Evolutionary conservation across 2,888 invertebrate species (phyloP).

Genomic region (Tineola bisselliella): DNA sequence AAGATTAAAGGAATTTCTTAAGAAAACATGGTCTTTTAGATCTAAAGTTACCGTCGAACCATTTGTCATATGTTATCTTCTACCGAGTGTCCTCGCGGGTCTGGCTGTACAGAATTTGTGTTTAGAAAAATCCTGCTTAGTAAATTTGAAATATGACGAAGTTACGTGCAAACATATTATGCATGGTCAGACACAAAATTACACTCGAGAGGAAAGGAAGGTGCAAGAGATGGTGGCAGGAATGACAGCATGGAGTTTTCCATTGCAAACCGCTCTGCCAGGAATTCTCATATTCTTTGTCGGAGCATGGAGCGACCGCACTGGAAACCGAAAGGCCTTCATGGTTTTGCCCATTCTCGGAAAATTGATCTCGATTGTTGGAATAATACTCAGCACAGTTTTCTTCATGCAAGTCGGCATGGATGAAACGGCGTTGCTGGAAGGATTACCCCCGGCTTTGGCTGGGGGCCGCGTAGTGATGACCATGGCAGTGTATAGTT

Average conservation of each 20-base stretch:
- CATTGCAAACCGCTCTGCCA: constrained; percentile 67
- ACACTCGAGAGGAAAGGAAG: constrained; percentile 47
- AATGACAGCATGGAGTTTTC: constrained; percentile 68
- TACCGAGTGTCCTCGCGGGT: constrained; percentile 74
- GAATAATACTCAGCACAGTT: constrained; percentile 65
- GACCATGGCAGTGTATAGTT: constrained; percentile 71
- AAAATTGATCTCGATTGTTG: constrained; percentile 62
- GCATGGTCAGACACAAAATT: constrained; percentile 48
- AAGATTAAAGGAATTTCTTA: constrained; percentile 46
- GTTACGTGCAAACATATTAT: constrained; percentile 62
- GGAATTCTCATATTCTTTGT: constrained; percentile 66
- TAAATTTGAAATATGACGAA: constrained; percentile 62
- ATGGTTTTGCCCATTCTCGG: constrained; percentile 70
- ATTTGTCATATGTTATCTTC: constrained; percentile 71
- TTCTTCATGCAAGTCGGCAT: constrained; percentile 66
- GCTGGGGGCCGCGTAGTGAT: constrained; percentile 71
- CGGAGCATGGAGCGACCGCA: constrained; percentile 72
- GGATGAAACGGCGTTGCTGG: constrained; percentile 64
- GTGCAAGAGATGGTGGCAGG: constrained; percentile 65
- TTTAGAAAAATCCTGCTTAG: constrained; percentile 68
- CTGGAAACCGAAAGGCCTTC: constrained; percentile 68
- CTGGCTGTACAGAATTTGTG: constrained; percentile 66
- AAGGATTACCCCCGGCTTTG: constrained; percentile 68
- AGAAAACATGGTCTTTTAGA: constrained; percentile 48
- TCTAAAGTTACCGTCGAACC: constrained; percentile 73